Percentiles rank a stretch among this genome's conserved stretches.
Evolutionary conservation across 2,888 invertebrate genomes (phyloP).

Genomic region (Leucophenga montana): DNA sequence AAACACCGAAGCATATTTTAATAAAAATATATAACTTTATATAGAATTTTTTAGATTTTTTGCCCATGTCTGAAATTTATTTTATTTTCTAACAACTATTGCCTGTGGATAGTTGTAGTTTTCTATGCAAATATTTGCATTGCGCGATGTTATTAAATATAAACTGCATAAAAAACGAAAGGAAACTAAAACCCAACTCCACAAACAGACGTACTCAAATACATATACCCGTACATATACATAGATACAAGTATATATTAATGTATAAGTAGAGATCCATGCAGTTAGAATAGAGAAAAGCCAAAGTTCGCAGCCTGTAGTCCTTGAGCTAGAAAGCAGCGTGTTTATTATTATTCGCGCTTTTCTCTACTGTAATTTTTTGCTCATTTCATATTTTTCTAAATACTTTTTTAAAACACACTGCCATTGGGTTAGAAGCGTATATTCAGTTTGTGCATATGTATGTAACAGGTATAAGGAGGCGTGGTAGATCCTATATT

Average conservation of each 20-base stretch:
- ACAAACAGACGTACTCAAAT: conserved; percentile 12
- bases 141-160: conserved; percentile 16
- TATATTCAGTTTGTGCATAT: too few species aligned
- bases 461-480: too few species aligned
- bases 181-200: neutral
- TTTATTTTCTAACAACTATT: conserved; percentile 4
- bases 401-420: conserved; percentile 1
- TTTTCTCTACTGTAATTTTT: neutral
- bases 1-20: neutral
- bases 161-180: conserved; percentile 1
- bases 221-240: neutral
- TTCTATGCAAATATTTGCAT: conserved; percentile 19
- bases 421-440: conserved; percentile 11
- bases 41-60: neutral
- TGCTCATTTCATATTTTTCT: neutral
- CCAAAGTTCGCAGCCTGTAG: conserved; percentile 20
- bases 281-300: neutral
- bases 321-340: conserved; percentile 26
- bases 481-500: too few species aligned
- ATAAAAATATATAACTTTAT: conserved; percentile 9
- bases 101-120: neutral
- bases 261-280: neutral
- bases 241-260: too few species aligned
- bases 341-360: conserved; percentile 18
- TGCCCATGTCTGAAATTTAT: neutral